Evolutionary conservation across 2,888 invertebrate species (phyloP).

Genomic region (Spatulosminthurus flaviceps): DNA sequence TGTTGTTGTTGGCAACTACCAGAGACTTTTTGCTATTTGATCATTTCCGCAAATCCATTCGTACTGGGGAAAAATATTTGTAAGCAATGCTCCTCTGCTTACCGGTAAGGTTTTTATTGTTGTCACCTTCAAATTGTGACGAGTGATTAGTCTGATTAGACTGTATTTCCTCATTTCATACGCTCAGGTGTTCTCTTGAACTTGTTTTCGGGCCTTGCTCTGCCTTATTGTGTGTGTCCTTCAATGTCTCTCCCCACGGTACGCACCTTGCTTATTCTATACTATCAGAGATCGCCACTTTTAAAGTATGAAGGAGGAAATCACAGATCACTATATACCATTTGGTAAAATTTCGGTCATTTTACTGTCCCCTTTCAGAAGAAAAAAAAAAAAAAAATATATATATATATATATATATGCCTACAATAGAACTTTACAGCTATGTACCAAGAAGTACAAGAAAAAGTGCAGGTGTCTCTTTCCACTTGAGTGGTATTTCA

Average conservation of each 20-base stretch:
- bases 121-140: slow-evolving; percentile 1
- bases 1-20: slow-evolving; percentile 39
- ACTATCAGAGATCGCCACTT: background rate
- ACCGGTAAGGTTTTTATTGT: slow-evolving; percentile 52
- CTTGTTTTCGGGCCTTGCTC: background rate
- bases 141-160: background rate
- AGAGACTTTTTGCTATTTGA: slow-evolving; percentile 43
- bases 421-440: too few relatives aligned
- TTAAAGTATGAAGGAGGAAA: background rate
- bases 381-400: too few relatives aligned
- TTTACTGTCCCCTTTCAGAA: background rate
- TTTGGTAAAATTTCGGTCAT: slow-evolving; percentile 2
- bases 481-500: slow-evolving; percentile 30
- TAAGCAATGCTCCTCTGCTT: slow-evolving; percentile 55
- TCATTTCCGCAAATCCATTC: slow-evolving; percentile 37
- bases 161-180: slow-evolving; percentile 5
- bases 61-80: slow-evolving; percentile 32
- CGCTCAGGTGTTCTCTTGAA: slow-evolving; percentile 7
- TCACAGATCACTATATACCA: slow-evolving; percentile 1
- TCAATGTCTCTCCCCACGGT: background rate
- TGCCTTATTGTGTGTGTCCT: background rate
- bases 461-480: slow-evolving; percentile 39
- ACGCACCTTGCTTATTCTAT: slow-evolving; percentile 5
- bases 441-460: too few relatives aligned
- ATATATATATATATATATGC: too few relatives aligned